A percentile compares a stretch with the other conserved stretches of the same genome.
phyloP scores from a whole-genome alignment of 2,797 vertebrate species.

The Cynodonichthys magdalenae region DNA sequence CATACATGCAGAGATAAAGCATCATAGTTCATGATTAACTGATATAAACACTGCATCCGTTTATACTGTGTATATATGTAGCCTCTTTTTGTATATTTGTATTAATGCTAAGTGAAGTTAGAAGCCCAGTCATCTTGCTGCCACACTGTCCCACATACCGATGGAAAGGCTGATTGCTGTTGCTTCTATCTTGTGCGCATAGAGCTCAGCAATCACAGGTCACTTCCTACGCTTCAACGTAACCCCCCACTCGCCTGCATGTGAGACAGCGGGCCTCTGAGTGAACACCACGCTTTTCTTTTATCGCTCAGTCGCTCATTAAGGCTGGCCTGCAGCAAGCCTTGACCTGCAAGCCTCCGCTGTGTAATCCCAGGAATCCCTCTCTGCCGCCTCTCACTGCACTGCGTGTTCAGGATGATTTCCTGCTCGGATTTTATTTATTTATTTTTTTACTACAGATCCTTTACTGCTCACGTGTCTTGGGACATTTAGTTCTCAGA shows the following conservation, averaged over 20 bases:
- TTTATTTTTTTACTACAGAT: neutral
- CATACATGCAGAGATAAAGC: conserved; percentile 16
- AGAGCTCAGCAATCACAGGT: conserved; percentile 56
- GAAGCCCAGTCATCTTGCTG: conserved; percentile 12
- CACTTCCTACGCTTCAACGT: conserved; percentile 59
- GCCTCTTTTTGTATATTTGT: too few species aligned
- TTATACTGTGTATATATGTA: too few species aligned
- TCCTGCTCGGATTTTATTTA: conserved; percentile 9
- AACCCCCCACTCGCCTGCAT: conserved; percentile 35
- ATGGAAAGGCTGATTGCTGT: conserved; percentile 37
- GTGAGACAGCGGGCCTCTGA: conserved; percentile 33
- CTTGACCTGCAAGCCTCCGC: conserved; percentile 60
- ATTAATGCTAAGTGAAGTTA: too few species aligned
- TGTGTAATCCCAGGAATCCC: conserved; percentile 73
- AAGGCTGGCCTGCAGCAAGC: conserved; percentile 63
- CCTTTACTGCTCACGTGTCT: neutral
- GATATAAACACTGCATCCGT: neutral
- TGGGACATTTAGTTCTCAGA: neutral
- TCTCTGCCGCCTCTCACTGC: conserved; percentile 25
- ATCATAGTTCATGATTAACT: conserved; percentile 34
- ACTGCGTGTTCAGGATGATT: conserved; percentile 9
- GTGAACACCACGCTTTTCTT: conserved; percentile 49
- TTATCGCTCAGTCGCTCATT: conserved; percentile 62
- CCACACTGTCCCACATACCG: conserved; percentile 39
- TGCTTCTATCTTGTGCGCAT: conserved; percentile 11